These are phyloP conservation scores for Poeciliopsis retropinna DNA, from an alignment of 2,113 vertebrate species.

Conservation along the genomic window DNA sequence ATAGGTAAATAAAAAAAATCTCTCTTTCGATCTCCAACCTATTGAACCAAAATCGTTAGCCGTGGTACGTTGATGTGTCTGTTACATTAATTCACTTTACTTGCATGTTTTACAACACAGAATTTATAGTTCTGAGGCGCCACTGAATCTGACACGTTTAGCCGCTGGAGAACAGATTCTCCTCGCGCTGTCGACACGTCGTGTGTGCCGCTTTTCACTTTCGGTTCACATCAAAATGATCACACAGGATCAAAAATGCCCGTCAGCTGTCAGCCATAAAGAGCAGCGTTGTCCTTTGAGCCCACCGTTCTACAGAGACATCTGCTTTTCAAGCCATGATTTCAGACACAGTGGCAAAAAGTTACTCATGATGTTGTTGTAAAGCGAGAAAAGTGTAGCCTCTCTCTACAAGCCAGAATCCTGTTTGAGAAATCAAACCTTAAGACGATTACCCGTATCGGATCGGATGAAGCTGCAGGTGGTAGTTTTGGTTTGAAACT, in stretches of 20 bases:
- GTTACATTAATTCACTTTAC: too few relatives aligned
- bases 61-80: too few relatives aligned
- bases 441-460: neutral
- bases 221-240: neutral
- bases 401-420: neutral
- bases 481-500: neutral
- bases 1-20: too few relatives aligned
- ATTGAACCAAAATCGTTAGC: neutral
- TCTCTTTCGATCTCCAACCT: too few relatives aligned
- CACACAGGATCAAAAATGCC: neutral
- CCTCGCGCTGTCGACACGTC: neutral
- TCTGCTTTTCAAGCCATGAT: neutral
- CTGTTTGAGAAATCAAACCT: too few relatives aligned
- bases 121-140: neutral
- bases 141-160: neutral
- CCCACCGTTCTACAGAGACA: neutral
- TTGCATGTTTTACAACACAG: neutral
- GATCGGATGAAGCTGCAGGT: neutral
- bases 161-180: neutral
- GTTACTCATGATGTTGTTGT: neutral
- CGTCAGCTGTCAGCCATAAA: neutral
- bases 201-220: neutral
- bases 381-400: neutral
- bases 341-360: neutral
- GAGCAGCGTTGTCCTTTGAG: neutral